These are phyloP conservation scores for Caerostris extrusa DNA, from an alignment of 1,140 invertebrate genomes.

Conservation along the genomic window DNA sequence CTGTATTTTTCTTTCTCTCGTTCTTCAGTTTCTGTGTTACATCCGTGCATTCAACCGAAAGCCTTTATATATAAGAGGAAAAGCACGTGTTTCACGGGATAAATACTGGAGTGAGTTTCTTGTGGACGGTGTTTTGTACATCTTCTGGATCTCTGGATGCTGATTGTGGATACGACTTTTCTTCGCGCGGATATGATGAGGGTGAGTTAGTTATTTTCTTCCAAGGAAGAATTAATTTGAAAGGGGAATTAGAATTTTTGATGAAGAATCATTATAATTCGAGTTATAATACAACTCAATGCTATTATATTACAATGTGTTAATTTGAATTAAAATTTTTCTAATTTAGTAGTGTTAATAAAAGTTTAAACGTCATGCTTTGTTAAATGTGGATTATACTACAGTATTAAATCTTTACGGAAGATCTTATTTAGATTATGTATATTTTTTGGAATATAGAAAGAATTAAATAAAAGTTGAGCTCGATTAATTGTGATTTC, in stretches of 20 bases:
- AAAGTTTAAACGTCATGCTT: no score
- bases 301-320: no score
- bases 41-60: constrained; percentile 52
- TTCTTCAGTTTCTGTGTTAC: constrained; percentile 41
- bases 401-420: no score
- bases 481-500: no score
- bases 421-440: no score
- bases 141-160: background rate
- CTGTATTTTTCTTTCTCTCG: background rate
- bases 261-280: no score
- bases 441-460: no score
- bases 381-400: no score
- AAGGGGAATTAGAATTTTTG: background rate
- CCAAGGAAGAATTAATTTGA: background rate
- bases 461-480: no score
- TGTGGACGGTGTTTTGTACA: background rate
- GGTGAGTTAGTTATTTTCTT: background rate
- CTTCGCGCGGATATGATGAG: background rate
- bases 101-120: background rate
- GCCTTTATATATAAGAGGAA: constrained; percentile 41
- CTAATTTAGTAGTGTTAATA: no score
- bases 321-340: no score
- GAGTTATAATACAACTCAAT: no score
- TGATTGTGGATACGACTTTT: background rate
- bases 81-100: constrained; percentile 47